Evolutionary conservation across 2,888 invertebrate species (phyloP).

Genomic region (Strigamia transsilvanica): DNA sequence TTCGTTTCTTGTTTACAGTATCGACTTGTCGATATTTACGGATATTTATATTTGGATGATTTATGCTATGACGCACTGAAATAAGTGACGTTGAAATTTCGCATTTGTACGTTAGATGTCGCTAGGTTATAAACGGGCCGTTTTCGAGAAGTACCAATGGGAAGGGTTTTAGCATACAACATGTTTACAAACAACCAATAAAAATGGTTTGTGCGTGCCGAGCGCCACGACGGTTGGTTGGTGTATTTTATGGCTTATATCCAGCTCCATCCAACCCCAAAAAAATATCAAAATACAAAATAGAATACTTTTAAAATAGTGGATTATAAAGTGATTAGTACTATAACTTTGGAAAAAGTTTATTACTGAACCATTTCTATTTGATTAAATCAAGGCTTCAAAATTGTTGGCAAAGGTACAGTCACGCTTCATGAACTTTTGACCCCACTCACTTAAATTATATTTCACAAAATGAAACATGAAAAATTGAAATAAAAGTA

Average conservation of each 20-base stretch:
- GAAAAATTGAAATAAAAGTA: not conserved
- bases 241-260: not conserved
- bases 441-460: not conserved
- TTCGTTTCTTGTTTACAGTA: not conserved
- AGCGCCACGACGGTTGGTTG: not conserved
- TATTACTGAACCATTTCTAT: not conserved
- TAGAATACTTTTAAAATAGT: not conserved
- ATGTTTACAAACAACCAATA: not conserved
- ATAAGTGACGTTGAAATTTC: not conserved
- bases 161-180: not conserved
- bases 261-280: not conserved
- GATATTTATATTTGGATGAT: not conserved
- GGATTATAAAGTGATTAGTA: not conserved
- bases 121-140: not conserved
- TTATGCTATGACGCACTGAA: conserved; percentile 15
- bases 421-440: conserved; percentile 11
- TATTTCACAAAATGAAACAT: not conserved
- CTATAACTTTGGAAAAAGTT: not conserved
- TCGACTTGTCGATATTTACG: not conserved
- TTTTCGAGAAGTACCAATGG: not conserved
- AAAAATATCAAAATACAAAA: conserved; percentile 39
- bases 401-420: not conserved
- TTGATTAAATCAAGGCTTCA: not conserved
- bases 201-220: not conserved
- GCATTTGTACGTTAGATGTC: not conserved